These are phyloP conservation scores for Galleria mellonella DNA, from an alignment of 1,140 invertebrate genomes.

Conservation along the genomic window DNA sequence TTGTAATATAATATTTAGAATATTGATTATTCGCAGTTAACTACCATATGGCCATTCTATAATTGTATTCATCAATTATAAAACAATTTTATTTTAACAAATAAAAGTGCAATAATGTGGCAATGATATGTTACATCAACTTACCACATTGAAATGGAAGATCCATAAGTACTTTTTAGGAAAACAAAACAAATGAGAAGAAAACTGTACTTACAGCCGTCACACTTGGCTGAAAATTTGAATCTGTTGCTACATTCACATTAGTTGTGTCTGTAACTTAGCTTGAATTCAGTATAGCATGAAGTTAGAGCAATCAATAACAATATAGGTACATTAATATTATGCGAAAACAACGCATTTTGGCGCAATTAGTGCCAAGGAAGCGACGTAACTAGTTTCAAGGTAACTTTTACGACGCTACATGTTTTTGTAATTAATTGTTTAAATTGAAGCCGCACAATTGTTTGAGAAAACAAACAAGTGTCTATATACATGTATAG, in stretches of 20 bases:
- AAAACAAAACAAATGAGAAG: constrained; percentile 19
- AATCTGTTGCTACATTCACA: constrained; percentile 50
- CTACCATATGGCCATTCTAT: constrained; percentile 5
- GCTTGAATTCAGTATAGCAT: constrained; percentile 24
- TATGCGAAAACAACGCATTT: constrained; percentile 1
- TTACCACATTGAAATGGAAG: constrained; percentile 50
- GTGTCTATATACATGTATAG: constrained; percentile 13
- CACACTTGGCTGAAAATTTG: constrained; percentile 57
- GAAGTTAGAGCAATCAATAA: constrained; percentile 38
- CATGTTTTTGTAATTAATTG: constrained; percentile 5
- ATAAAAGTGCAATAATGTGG: neutral
- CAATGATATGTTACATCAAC: constrained; percentile 14
- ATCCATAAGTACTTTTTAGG: constrained; percentile 34
- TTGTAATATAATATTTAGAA: no score
- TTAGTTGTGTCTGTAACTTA: constrained; percentile 17
- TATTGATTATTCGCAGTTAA: no score
- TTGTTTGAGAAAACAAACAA: constrained; percentile 30
- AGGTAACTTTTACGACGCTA: constrained; percentile 13
- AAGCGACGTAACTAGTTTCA: constrained; percentile 2
- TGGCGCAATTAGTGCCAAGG: neutral
- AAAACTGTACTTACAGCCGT: constrained; percentile 29
- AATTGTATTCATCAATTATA: neutral
- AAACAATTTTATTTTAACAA: neutral
- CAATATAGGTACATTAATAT: constrained; percentile 11
- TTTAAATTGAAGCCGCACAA: constrained; percentile 29